Conservation (phyloP, 2,888 invertebrate genomes). For the Trachelus tabidus region DNA sequence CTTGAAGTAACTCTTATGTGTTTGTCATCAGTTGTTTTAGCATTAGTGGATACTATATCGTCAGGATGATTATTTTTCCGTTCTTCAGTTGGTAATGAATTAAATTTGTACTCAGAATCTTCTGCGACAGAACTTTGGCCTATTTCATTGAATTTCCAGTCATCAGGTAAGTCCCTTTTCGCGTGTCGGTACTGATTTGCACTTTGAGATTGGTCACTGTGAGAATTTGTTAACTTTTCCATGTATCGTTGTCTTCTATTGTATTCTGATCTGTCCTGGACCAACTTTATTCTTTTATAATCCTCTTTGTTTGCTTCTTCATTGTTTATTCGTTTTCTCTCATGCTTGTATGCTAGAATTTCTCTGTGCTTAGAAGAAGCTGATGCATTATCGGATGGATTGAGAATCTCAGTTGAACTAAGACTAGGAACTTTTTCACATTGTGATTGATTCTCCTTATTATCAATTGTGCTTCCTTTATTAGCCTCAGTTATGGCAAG, state of each 20-base stretch:
- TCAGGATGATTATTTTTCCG: background rate
- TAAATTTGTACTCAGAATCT: background rate
- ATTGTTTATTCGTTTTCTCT: slow-evolving; percentile 7
- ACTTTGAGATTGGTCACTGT: background rate
- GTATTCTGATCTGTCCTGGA: slow-evolving; percentile 1
- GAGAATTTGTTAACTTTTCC: background rate
- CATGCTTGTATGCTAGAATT: slow-evolving; percentile 6
- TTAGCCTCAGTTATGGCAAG: background rate
- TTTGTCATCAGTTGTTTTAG: slow-evolving; percentile 1
- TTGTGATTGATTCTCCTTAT: slow-evolving; percentile 1
- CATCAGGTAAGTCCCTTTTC: background rate
- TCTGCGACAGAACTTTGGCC: background rate
- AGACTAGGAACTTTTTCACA: background rate
- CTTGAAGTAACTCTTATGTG: slow-evolving; percentile 15
- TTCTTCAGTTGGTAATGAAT: background rate
- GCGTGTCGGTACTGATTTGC: background rate
- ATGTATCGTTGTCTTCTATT: background rate
- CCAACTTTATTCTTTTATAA: slow-evolving; percentile 9
- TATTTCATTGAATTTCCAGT: background rate
- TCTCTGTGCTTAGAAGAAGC: background rate
- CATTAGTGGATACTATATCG: background rate
- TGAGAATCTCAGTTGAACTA: background rate
- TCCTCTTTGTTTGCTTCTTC: background rate
- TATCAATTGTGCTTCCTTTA: background rate
- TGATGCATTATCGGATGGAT: background rate